Base-by-base conservation (phyloP, 2,797 vertebrate genomes). In the Meda fulgida region DNA sequence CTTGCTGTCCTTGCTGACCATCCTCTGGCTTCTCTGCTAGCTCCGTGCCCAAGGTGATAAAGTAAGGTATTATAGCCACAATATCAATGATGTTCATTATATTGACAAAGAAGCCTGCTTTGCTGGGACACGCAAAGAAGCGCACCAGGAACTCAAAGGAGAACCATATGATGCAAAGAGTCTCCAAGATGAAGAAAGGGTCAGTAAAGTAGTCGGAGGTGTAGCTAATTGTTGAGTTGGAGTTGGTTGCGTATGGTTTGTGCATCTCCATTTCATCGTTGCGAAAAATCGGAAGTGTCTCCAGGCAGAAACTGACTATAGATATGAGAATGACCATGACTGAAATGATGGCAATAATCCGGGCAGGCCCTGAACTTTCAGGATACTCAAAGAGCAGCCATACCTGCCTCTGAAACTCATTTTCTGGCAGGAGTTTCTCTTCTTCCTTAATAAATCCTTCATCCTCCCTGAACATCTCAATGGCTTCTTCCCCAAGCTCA, bases 81-180 rank as follows among this genome's bases (percentile, higher is more conserved):
- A 99, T 99, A 92, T 99, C 98, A 90, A 99, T 99, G 83, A 99
- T 99, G 94, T 99, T 99, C 98, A 99, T 99, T 89, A 99, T 98
- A 93, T 99, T 99, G 89, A 97, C 98, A 92, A 99, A 99, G 95
- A 99, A 99, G 5, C 97, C 97, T 26, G 98, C 97, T 94, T 99
- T 99, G 94, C 98, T 99, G 77, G 98, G 98, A 88, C 98, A 99
- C 78, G 98, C 98, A 46, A 99, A 99, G 91, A 99, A 99, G 80
- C 98, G 94, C 81, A 99, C 98, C 53, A 99, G 92, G 91, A 99
- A 99, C 92, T 99, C 98, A 38, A 99, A 99, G 46, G 98, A 99
- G 95, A 99, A 99, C 98, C 98, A 99, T 93, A 99, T 99, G 91
- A 99, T 99, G 90, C 98, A 99, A 88, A 99, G 97, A 0, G 98